Evolutionary conservation across 1,140 invertebrate genomes (phyloP).

Genomic region (Zelostemma sp.): DNA sequence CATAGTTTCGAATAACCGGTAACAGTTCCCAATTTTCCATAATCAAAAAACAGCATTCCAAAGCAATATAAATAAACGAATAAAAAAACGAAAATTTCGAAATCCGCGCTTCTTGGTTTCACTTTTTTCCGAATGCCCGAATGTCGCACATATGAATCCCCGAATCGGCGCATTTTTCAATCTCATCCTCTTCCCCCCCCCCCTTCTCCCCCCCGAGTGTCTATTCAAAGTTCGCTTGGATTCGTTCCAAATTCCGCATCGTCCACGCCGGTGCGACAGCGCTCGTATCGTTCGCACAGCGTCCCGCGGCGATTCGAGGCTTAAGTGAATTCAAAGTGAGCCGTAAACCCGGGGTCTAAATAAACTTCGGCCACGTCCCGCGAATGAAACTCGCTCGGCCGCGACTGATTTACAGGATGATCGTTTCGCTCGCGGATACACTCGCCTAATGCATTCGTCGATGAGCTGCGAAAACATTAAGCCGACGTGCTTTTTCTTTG

Average conservation of each 20-base stretch:
- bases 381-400: conserved; percentile 50
- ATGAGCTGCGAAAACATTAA: conserved; percentile 39
- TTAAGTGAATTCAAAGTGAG: conserved; percentile 67
- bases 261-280: conserved; percentile 44
- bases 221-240: conserved; percentile 68
- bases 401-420: conserved; percentile 54
- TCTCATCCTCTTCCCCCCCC: too few species aligned
- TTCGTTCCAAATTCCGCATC: conserved; percentile 65
- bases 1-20: too few species aligned
- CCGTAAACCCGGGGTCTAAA: conserved; percentile 64
- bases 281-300: conserved; percentile 26
- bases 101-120: too few species aligned
- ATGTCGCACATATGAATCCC: too few species aligned
- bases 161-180: too few species aligned
- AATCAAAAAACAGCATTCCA: too few species aligned
- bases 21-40: too few species aligned
- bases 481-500: conserved; percentile 3
- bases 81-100: too few species aligned
- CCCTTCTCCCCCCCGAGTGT: conserved; percentile 53
- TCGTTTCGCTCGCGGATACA: conserved; percentile 42
- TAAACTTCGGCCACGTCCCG: conserved; percentile 57
- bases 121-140: too few species aligned
- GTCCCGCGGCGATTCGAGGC: conserved; percentile 57
- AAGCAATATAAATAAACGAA: too few species aligned
- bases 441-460: conserved; percentile 41